A percentile compares a stretch with the other conserved stretches of the same genome.
These are phyloP conservation scores for Linepithema humile DNA, from an alignment of 1,140 invertebrate species.

Conservation along the genomic window DNA sequence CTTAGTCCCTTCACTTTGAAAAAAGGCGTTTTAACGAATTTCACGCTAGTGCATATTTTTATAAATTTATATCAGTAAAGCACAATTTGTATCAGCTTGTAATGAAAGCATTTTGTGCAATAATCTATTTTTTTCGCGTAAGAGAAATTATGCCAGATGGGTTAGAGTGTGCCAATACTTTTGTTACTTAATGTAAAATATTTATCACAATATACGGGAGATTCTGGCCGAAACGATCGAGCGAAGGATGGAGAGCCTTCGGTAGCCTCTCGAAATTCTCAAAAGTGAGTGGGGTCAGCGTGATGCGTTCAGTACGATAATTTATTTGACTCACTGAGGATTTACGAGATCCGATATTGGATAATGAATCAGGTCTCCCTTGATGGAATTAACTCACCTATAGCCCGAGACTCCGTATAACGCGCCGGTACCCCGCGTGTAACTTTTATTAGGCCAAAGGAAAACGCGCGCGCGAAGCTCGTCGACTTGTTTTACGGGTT, in stretches of 20 bases:
- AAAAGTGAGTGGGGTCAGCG: conserved; percentile 52
- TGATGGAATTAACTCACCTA: conserved; percentile 82
- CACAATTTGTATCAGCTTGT: no score
- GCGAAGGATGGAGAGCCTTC: not conserved
- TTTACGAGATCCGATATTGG: conserved; percentile 83
- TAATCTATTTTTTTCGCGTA: no score
- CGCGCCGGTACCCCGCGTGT: conserved; percentile 54
- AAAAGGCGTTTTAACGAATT: no score
- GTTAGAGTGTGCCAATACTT: no score
- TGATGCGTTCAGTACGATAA: conserved; percentile 73
- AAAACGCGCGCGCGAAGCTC: conserved; percentile 36
- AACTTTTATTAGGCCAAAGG: conserved; percentile 75
- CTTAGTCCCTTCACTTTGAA: no score
- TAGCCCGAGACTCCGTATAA: conserved; percentile 59
- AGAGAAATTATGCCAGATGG: no score
- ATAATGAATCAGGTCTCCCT: conserved; percentile 84
- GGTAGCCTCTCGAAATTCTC: conserved; percentile 21
- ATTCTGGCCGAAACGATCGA: not conserved
- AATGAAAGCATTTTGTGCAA: no score
- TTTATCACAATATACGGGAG: no score
- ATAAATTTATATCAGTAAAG: no score
- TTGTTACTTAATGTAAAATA: no score
- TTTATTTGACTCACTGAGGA: conserved; percentile 79
- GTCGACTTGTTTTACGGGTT: conserved; percentile 66
- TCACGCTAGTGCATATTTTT: no score